A percentile compares a stretch with the other conserved stretches of the same genome.
These are phyloP conservation scores for Tetraodon nigroviridis DNA, from an alignment of 2,113 vertebrate species.

Conservation along the genomic window DNA sequence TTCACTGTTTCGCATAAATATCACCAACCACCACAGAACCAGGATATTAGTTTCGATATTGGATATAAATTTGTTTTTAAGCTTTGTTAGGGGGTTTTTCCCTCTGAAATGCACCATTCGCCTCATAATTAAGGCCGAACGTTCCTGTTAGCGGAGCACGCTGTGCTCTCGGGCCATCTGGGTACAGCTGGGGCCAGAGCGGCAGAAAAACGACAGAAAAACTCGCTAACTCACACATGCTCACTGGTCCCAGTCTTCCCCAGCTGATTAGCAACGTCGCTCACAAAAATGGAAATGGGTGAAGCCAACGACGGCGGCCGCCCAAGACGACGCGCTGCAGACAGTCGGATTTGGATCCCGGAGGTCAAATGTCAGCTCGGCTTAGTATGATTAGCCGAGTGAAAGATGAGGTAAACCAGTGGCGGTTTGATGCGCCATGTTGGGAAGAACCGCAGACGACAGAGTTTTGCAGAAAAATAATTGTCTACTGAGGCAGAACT, in stretches of 20 bases:
- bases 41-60: too few species aligned
- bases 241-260: conserved; percentile 12
- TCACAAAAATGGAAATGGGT: conserved; percentile 9
- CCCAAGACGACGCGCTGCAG: not conserved
- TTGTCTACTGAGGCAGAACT: too few species aligned
- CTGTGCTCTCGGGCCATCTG: conserved; percentile 57
- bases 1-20: too few species aligned
- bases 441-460: not conserved
- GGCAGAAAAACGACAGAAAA: too few species aligned
- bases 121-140: conserved; percentile 47
- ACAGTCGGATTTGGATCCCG: not conserved
- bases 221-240: conserved; percentile 45
- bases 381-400: not conserved
- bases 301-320: conserved; percentile 7
- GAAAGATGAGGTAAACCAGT: not conserved
- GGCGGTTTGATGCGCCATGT: not conserved
- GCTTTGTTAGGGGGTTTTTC: too few species aligned
- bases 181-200: conserved; percentile 57
- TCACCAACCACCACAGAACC: too few species aligned
- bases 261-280: conserved; percentile 24
- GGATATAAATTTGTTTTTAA: too few species aligned
- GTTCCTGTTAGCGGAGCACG: conserved; percentile 57
- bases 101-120: conserved; percentile 15
- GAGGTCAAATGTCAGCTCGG: not conserved
- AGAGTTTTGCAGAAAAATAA: too few species aligned